Percentiles rank a stretch among this genome's conserved stretches.
These are phyloP conservation scores for Diorhabda carinulata DNA, from an alignment of 1,140 invertebrate species.

Conservation along the genomic window DNA sequence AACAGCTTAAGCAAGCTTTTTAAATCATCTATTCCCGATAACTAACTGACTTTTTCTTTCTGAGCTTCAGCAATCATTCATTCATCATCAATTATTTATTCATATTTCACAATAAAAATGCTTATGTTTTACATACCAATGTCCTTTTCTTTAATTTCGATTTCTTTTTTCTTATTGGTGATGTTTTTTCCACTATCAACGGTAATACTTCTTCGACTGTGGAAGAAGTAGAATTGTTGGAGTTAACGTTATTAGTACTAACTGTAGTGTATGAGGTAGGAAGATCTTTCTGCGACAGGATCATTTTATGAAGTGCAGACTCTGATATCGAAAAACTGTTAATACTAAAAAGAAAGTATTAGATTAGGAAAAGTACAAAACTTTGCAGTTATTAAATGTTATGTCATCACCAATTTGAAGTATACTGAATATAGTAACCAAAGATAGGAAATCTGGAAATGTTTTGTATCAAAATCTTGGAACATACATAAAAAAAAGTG, in stretches of 20 bases:
- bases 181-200: constrained; percentile 51
- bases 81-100: too few relatives aligned
- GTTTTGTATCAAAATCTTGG: too few relatives aligned
- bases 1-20: too few relatives aligned
- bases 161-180: constrained; percentile 61
- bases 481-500: too few relatives aligned
- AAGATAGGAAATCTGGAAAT: too few relatives aligned
- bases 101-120: neutral
- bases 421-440: too few relatives aligned
- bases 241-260: constrained; percentile 48
- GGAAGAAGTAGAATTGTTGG: constrained; percentile 58
- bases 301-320: constrained; percentile 73
- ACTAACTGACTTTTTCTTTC: too few relatives aligned
- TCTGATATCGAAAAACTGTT: constrained; percentile 75
- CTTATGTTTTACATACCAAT: constrained; percentile 45
- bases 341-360: constrained; percentile 36
- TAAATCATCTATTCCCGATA: too few relatives aligned
- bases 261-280: constrained; percentile 48
- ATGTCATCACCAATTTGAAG: too few relatives aligned
- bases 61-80: too few relatives aligned
- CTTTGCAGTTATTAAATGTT: too few relatives aligned
- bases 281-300: constrained; percentile 48
- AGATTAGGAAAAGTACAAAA: neutral
- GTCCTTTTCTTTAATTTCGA: constrained; percentile 62
- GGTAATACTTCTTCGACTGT: constrained; percentile 60